phyloP scores from a whole-genome alignment of 1,140 invertebrate genomes.

The Asbolus verrucosus region DNA sequence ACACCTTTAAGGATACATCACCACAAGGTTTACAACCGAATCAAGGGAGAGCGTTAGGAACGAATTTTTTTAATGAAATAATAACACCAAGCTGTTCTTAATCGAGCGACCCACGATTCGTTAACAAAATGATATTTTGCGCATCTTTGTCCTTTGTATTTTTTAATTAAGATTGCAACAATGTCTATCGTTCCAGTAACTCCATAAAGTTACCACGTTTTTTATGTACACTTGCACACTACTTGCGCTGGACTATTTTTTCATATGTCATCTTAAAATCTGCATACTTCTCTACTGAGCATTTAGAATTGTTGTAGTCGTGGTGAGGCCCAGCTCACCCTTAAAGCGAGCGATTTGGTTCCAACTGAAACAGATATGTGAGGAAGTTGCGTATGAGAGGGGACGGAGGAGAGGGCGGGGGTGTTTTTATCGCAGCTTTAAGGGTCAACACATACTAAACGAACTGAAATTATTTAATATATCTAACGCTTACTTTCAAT shows the following conservation, averaged over 20 bases:
- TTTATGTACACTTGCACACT: conserved; percentile 60
- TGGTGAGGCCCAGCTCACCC: conserved; percentile 49
- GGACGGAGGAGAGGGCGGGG: no score
- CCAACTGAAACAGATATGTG: conserved; percentile 18
- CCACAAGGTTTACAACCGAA: no score
- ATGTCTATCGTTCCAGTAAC: conserved; percentile 43
- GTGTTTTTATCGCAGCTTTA: conserved; percentile 5
- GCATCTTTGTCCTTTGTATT: background rate
- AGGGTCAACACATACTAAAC: conserved; percentile 7
- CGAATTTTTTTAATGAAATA: no score
- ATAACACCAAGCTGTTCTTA: no score
- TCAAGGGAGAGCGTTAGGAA: no score
- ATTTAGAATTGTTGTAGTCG: conserved; percentile 62
- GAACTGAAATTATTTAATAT: background rate
- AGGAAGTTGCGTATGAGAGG: background rate
- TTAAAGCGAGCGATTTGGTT: background rate
- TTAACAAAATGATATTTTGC: no score
- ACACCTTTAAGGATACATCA: no score
- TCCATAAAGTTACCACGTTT: conserved; percentile 47
- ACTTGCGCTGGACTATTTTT: conserved; percentile 56
- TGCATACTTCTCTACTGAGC: conserved; percentile 61
- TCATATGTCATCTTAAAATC: conserved; percentile 55
- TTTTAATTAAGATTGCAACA: conserved; percentile 33
- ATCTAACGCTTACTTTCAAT: conserved; percentile 25
- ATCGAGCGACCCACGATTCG: no score